phyloP scores from a whole-genome alignment of 2,888 invertebrate genomes.

The Julus scandinavius region DNA sequence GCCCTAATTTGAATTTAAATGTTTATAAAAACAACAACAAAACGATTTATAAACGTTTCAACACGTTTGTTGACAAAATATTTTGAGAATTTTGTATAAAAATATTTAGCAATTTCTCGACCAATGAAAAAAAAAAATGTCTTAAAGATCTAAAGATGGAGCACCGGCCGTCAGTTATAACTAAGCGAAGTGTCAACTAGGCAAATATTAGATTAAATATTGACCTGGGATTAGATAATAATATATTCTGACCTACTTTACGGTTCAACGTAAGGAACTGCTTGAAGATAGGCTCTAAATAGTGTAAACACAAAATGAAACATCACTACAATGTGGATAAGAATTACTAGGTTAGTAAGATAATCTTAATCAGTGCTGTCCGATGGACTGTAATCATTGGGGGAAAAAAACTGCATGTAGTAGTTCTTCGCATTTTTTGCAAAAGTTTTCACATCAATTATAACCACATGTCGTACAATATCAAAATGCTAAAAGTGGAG shows the following conservation, averaged over 20 bases:
- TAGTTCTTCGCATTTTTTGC: background rate
- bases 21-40: no score
- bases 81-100: no score
- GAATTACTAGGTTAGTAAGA: background rate
- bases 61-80: no score
- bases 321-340: background rate
- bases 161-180: background rate
- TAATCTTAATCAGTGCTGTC: background rate
- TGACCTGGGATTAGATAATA: background rate
- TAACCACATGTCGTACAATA: background rate
- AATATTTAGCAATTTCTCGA: no score
- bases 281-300: background rate
- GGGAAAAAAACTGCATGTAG: background rate
- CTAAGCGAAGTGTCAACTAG: background rate
- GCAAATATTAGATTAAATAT: background rate
- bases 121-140: background rate
- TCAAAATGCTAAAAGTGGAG: background rate
- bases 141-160: background rate
- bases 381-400: background rate
- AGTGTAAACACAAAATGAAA: background rate
- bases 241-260: background rate
- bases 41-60: no score
- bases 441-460: background rate
- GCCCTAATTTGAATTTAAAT: no score
- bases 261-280: background rate